Evolutionary conservation across 2,888 invertebrate genomes (phyloP), one percentile per base, ranked within the genome.

Genomic region (Anoplius nigerrimus): DNA sequence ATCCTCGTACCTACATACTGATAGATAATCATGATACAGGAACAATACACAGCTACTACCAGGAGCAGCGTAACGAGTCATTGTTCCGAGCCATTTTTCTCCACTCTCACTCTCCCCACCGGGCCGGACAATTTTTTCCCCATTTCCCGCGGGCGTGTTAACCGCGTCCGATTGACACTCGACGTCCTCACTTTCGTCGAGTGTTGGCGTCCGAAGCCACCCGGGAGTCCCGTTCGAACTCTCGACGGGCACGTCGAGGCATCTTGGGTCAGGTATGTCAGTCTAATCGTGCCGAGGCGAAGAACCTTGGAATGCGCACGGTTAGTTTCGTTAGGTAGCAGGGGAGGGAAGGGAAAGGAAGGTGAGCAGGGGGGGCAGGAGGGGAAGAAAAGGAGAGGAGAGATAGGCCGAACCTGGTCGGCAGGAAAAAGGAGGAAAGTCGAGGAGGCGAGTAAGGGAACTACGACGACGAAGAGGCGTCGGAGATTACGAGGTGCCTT

Each of bases 401-500:
- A 8, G 20, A 18, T 4, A 20, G 27, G 55, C 34, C 46, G 21
- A 52, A 51, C 52, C 62, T 61, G 65, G 62, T 68, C 60, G 59
- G 58, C 54, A 59, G 48, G 16, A 27, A 21, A 61, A 46, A 52
- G 46, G 45, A 16, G 48, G 24, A 34, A 34, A 34, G 34, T 34
- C 34, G 8, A 8, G 34, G 8, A 34, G n/a, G 34, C 11, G 34
- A 55, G 57, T 43, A 65, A 65, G 63, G 22, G 65, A 66, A 53
- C n/a, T n/a, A n/a, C 34, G 34, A 3, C 34, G 34, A 6, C 34
- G 34, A 70, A 64, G 55, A 66, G 63, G 59, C 66, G 65, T 56
- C 24, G 21, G 69, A 76, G 77, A 78, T 75, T 63, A 75, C 74
- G 75, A 74, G 78, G 69, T 69, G 63, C 72, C 71, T 74, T 82